These are phyloP conservation scores for Gymnoscopelus braueri DNA, from an alignment of 2,797 vertebrate species.

Conservation along the genomic window DNA sequence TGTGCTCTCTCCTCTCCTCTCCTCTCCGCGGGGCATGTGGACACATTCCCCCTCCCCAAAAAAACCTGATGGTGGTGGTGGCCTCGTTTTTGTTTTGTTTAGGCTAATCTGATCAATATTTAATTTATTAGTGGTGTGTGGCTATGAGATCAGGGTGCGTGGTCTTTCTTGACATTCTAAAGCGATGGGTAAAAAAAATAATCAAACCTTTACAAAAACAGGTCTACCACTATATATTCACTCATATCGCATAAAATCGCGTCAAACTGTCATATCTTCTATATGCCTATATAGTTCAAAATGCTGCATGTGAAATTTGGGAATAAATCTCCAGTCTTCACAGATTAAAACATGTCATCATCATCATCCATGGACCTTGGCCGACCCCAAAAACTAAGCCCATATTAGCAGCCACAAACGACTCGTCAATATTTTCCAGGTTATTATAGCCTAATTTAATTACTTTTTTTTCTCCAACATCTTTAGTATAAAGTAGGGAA, in stretches of 20 bases:
- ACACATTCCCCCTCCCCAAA: conserved; percentile 75
- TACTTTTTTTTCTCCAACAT: too few species aligned
- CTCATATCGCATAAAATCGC: not conserved
- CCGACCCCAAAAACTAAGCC: too few species aligned
- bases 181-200: not conserved
- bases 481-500: too few species aligned
- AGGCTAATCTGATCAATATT: conserved; percentile 25
- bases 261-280: conserved; percentile 12
- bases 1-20: conserved; percentile 68
- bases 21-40: conserved; percentile 83
- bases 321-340: not conserved
- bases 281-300: not conserved
- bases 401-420: too few species aligned
- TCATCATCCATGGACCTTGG: too few species aligned
- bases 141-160: not conserved
- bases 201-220: not conserved
- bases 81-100: conserved; percentile 75
- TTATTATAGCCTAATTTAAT: too few species aligned
- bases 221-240: conserved; percentile 1
- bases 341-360: too few species aligned
- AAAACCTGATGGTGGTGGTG: conserved; percentile 70
- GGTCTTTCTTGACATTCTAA: not conserved
- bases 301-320: not conserved
- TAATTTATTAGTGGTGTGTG: conserved; percentile 14
- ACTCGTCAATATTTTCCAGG: too few species aligned